Base-by-base conservation (phyloP, 2,888 invertebrate genomes). In the Drosophila imparisetae region DNA sequence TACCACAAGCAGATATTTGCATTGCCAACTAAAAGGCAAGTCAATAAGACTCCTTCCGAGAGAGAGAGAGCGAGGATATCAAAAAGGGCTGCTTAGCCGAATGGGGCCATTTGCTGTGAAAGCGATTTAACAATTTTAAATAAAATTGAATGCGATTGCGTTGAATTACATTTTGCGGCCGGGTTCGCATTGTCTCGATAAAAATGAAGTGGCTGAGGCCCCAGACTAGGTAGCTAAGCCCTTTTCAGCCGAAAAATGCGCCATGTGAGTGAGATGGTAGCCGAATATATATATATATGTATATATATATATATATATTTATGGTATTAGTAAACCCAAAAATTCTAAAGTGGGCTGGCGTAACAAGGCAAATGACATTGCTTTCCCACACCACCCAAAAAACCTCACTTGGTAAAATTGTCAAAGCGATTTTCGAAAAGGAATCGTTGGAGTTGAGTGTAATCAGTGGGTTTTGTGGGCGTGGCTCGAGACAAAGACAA, bases 71-170 rank as follows among this genome's bases (percentile, higher is more conserved):
- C n/a, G 2, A 60, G 67, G 52, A 18, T 21, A 36, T 38, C 30
- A 34, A 54, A 60, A 71, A 66, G 55, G 66, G 50, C 71, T 75
- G 70, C 66, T 66, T 70, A 59, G 45, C 53, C 66, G 48, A 76
- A 71, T 67, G 66, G 66, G 45, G 62, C 71, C 69, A 74, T 79
- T 80, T 69, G 68, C 68, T 66, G 52, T 48, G 66, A 72, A 72
- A 72, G 78, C 72, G 75, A 80, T 85, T 89, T 82, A 82, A 77
- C 87, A 86, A 86, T 89, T 89, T 86, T 85, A 86, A 89, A 88
- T 89, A 87, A 86, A 89, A 89, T 89, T 88, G 82, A 81, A 89
- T 86, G 86, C 76, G 88, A 88, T 88, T 89, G 77, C 78, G 70
- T 80, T 77, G 86, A 77, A 85, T 85, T 86, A 83, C 82, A 81